Percentiles rank a stretch among this genome's conserved stretches.
These are phyloP conservation scores for Papilio aristodemus DNA, from an alignment of 1,140 invertebrate species.

Conservation along the genomic window DNA sequence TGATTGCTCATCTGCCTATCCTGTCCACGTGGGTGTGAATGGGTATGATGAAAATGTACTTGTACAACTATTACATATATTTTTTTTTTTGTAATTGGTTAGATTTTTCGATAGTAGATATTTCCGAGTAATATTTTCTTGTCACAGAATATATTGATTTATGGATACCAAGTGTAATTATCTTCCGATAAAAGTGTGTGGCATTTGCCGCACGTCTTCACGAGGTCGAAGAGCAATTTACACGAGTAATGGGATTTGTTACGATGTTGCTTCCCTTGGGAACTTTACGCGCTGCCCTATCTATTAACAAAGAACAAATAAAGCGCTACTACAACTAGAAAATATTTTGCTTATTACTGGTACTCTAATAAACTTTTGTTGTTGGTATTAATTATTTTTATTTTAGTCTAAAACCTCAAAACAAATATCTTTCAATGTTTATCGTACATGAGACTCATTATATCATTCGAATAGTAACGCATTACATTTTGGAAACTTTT, in stretches of 20 bases:
- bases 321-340: background rate
- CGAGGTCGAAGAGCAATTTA: conserved; percentile 21
- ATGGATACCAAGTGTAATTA: conserved; percentile 1
- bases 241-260: conserved; percentile 23
- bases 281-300: background rate
- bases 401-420: background rate
- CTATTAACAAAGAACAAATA: background rate
- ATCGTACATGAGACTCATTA: background rate
- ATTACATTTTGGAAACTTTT: background rate
- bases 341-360: too few relatives aligned
- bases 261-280: background rate
- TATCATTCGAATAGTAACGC: background rate
- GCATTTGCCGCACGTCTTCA: conserved; percentile 14
- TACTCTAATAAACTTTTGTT: too few relatives aligned
- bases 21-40: too few relatives aligned
- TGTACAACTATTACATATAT: too few relatives aligned
- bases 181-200: conserved; percentile 19
- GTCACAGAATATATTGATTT: conserved; percentile 5
- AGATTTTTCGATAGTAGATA: too few relatives aligned
- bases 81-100: too few relatives aligned
- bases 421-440: background rate
- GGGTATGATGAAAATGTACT: too few relatives aligned
- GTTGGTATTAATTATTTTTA: too few relatives aligned
- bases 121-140: background rate
- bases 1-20: too few relatives aligned